A percentile compares a stretch with the other conserved stretches of the same genome.
phyloP scores from a whole-genome alignment of 2,797 vertebrate species.

The Rhinoraja longicauda region DNA sequence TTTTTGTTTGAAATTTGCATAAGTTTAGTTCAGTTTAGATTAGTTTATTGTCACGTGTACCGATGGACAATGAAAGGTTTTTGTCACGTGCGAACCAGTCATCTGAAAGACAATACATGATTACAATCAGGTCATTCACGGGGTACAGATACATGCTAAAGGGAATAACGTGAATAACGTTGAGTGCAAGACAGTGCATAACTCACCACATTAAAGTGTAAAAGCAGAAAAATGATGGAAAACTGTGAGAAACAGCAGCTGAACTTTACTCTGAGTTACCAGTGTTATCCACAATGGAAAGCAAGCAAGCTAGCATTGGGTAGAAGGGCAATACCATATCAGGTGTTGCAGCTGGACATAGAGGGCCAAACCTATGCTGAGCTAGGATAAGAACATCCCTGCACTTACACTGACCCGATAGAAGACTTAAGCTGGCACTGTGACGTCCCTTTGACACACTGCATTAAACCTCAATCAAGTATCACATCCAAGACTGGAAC shows the following conservation, averaged over 20 bases:
- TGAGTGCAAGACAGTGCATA: background rate
- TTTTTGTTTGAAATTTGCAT: background rate
- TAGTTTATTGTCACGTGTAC: no score
- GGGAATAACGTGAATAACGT: no score
- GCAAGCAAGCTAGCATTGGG: background rate
- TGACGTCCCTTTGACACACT: background rate
- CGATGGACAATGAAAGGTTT: no score
- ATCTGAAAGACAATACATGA: no score
- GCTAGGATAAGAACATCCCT: no score
- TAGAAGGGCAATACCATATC: background rate
- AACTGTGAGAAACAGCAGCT: background rate
- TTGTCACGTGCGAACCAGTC: no score
- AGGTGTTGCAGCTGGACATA: background rate
- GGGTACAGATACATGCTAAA: no score
- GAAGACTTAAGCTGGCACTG: no score
- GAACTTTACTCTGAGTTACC: background rate
- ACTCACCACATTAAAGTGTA: background rate
- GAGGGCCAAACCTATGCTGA: background rate
- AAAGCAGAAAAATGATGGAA: background rate
- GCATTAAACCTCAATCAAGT: background rate
- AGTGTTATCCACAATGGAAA: background rate
- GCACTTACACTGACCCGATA: no score
- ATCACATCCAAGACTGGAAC: background rate
- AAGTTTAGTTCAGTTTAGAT: background rate
- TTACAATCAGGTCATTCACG: no score